Conservation (phyloP, 2,797 vertebrate species). For the Pipistrellus pipistrellus region DNA sequence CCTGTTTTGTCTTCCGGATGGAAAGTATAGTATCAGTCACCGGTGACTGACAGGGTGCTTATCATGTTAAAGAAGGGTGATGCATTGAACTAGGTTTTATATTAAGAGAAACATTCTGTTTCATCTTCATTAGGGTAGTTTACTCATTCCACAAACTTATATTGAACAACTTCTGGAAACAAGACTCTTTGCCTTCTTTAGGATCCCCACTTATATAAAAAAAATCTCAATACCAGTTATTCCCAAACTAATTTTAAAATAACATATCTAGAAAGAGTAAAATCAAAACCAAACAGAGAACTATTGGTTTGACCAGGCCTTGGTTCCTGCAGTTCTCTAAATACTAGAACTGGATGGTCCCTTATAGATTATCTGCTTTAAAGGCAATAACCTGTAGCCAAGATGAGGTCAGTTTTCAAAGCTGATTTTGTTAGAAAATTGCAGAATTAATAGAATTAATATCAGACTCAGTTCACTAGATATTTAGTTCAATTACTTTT, state of each 20-base stretch:
- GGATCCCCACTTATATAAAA: background rate
- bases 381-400: background rate
- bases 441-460: background rate
- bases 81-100: background rate
- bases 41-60: no score
- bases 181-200: background rate
- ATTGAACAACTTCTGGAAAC: conserved; percentile 27
- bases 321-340: background rate
- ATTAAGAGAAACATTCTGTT: conserved; percentile 36
- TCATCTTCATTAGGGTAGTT: conserved; percentile 23
- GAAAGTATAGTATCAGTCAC: no score
- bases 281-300: background rate
- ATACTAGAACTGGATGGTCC: background rate
- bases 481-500: background rate
- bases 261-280: background rate
- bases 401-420: background rate
- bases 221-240: background rate
- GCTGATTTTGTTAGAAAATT: background rate
- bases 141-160: conserved; percentile 16
- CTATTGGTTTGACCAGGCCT: background rate
- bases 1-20: no score
- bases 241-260: conserved; percentile 37
- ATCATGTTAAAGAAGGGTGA: background rate
- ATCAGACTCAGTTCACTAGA: background rate
- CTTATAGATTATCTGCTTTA: background rate